These are phyloP conservation scores for Gopherus evgoodei DNA, from an alignment of 2,113 vertebrate genomes.

Conservation along the genomic window DNA sequence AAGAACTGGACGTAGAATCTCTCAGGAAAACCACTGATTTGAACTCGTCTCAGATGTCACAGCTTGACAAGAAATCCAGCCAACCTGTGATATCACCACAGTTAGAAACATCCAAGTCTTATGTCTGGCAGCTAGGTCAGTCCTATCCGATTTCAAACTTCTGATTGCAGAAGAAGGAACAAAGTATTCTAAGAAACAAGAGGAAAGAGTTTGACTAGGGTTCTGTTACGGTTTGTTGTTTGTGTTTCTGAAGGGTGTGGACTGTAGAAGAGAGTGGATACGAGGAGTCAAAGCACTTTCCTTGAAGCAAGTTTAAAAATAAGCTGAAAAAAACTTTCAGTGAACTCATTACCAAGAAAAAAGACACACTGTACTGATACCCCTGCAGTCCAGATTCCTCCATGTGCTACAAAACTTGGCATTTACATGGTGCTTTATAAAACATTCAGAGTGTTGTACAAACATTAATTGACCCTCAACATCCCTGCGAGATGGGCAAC, in stretches of 20 bases:
- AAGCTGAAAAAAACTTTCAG: neutral
- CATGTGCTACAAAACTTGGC: neutral
- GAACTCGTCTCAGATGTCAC: neutral
- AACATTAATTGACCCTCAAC: neutral
- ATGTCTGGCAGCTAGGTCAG: accelerated
- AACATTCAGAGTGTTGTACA: neutral
- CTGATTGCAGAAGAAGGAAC: neutral
- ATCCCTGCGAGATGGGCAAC: neutral
- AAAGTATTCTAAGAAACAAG: neutral
- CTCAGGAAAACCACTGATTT: neutral
- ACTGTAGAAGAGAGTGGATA: neutral
- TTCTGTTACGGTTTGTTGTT: neutral
- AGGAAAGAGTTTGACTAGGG: neutral
- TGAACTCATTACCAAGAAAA: neutral
- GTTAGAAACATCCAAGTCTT: neutral
- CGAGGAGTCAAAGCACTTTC: neutral
- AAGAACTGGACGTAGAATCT: accelerated
- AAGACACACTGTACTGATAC: accelerated
- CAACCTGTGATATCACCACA: neutral
- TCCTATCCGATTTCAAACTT: too few relatives aligned
- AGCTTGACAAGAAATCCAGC: neutral
- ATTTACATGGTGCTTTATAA: neutral
- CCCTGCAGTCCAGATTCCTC: neutral
- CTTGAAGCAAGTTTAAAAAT: neutral
- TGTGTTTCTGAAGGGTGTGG: neutral